Base-by-base conservation (phyloP, 2,888 invertebrate genomes). In the Nomada fabriciana region DNA sequence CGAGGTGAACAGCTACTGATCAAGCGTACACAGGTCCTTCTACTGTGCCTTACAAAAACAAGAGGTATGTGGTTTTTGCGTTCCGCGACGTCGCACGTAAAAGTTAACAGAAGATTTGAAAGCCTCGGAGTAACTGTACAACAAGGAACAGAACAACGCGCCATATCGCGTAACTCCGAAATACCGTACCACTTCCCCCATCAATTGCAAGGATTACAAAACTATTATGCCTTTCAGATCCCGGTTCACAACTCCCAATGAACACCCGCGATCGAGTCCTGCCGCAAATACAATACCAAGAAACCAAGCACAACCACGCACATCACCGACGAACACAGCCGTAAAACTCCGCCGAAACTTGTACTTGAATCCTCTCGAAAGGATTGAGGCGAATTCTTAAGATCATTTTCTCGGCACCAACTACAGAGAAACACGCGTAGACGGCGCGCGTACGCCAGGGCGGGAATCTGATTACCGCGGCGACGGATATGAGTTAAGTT, bases 51-150 rank as follows among this genome's bases (percentile, higher is more conserved):
- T 18, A 25, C 20, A 55, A 69, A 61, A 70, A 63, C 69, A 42
- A 75, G 36, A 42, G 61, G 36, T 23, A 76, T 55, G 43, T 53
- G 9, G 13, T 47, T 70, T 69, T 55, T 63, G 29, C 25, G 2
- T 4, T 1, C 0, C 7, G 1, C 10, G 60, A 29, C 52, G 25
- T 53, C 20, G 13, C 63, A n/a, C 25, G 10, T 29, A n/a, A 47
- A 47, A 42, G 7, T 43, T 63, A 43, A 1, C 25, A 23, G 57
- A 25, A 43, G 20, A 43, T 25, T 15, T 25, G 2, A 43, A 53
- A 72, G 15, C 9, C 18, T 18, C n/a, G 13, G 29, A 25, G 20
- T 72, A 72, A 72, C 63, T 72, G 72, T 72, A 43, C n/a, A 20
- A n/a, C 13, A 15, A 36, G 53, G 3, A 50, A n/a, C 53, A 18